Percentiles rank a stretch among this genome's conserved stretches.
phyloP scores from a whole-genome alignment of 2,888 invertebrate genomes.

The Hyposoter dolosus region DNA sequence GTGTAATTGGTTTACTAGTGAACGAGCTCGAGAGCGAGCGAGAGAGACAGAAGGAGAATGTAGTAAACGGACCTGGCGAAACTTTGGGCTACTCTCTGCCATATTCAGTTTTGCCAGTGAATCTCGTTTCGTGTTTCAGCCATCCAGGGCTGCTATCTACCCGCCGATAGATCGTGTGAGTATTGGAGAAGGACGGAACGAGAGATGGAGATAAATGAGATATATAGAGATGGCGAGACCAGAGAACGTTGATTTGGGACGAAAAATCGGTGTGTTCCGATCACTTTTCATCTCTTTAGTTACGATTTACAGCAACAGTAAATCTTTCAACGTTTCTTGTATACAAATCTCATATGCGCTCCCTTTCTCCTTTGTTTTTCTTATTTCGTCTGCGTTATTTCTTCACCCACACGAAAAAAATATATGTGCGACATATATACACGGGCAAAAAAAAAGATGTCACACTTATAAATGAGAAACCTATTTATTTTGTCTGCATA shows the following conservation, averaged over 20 bases:
- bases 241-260: conserved; percentile 32
- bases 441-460: too few relatives aligned
- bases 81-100: conserved; percentile 15
- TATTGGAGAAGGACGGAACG: background rate
- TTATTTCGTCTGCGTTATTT: background rate
- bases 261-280: conserved; percentile 33
- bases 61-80: conserved; percentile 19
- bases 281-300: conserved; percentile 53
- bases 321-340: conserved; percentile 20
- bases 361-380: background rate
- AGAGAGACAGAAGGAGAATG: conserved; percentile 8
- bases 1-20: conserved; percentile 44
- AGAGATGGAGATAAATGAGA: background rate
- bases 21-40: conserved; percentile 28
- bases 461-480: too few relatives aligned
- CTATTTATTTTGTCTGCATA: too few relatives aligned
- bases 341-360: conserved; percentile 25
- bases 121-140: background rate
- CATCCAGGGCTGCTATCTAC: background rate
- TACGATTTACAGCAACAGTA: conserved; percentile 10
- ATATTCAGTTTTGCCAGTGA: conserved; percentile 33
- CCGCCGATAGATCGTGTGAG: background rate
- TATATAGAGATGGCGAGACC: background rate
- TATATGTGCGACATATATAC: too few relatives aligned
- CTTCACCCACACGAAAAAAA: too few relatives aligned